Percentiles rank a stretch among this genome's conserved stretches.
phyloP scores from a whole-genome alignment of 1,140 invertebrate species.

The Scaptomyza pallida region DNA sequence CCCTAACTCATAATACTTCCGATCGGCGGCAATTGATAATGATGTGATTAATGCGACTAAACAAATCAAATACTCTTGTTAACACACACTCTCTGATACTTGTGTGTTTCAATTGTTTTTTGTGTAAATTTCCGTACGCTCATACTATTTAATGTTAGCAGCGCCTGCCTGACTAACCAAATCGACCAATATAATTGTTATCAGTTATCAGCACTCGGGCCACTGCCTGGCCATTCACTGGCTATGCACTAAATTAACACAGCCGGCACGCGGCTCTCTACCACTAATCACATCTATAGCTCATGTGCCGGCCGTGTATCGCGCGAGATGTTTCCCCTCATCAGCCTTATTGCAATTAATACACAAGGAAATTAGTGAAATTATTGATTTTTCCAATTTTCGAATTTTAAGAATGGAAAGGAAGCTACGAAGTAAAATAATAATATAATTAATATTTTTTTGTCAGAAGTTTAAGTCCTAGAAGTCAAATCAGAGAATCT shows the following conservation, averaged over 20 bases:
- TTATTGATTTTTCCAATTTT: too few species aligned
- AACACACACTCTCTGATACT: neutral
- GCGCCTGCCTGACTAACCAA: constrained; percentile 47
- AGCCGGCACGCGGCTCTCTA: constrained; percentile 48
- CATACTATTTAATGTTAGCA: constrained; percentile 53
- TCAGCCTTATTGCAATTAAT: neutral
- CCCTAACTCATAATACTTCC: neutral
- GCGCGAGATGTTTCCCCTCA: constrained; percentile 23
- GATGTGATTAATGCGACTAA: neutral
- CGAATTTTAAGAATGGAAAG: too few species aligned
- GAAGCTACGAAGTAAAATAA: too few species aligned
- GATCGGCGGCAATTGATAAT: neutral
- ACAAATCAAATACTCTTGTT: constrained; percentile 15
- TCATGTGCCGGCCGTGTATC: constrained; percentile 52
- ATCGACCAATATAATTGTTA: constrained; percentile 42
- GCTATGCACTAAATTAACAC: too few species aligned
- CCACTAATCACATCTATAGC: constrained; percentile 56
- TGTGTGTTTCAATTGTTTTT: neutral
- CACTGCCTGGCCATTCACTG: neutral
- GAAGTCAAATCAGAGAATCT: too few species aligned
- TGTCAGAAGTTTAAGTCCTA: too few species aligned
- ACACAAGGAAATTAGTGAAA: too few species aligned
- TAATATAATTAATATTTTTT: too few species aligned
- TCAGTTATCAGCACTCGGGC: constrained; percentile 44
- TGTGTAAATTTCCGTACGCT: constrained; percentile 63